Percentiles rank a stretch among this genome's conserved stretches.
phyloP scores from a whole-genome alignment of 2,888 invertebrate genomes.

The Nomada hirtipes region DNA sequence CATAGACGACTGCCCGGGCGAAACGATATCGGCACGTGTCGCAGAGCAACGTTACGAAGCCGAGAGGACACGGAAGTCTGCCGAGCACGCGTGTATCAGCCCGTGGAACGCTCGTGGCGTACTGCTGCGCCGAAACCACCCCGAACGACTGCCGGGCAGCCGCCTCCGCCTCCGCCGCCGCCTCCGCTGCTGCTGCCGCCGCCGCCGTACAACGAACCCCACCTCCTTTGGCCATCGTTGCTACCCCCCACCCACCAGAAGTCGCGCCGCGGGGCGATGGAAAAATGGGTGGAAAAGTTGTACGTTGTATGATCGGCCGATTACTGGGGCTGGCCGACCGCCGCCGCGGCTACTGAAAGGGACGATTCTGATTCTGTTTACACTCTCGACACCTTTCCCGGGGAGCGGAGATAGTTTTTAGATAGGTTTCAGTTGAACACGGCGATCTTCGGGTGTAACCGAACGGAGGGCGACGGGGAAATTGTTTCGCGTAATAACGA shows the following conservation, averaged over 20 bases:
- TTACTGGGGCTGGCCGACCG: constrained; percentile 32
- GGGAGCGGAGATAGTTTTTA: too few species aligned
- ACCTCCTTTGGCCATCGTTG: constrained; percentile 5
- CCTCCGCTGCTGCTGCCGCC: constrained; percentile 34
- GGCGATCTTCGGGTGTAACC: too few species aligned
- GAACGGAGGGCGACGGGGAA: too few species aligned
- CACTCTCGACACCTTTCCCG: constrained; percentile 12
- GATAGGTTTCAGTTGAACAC: too few species aligned
- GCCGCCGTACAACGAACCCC: constrained; percentile 41
- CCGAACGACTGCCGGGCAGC: constrained; percentile 61
- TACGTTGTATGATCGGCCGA: constrained; percentile 51
- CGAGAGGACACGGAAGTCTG: not conserved
- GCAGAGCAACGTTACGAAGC: not conserved
- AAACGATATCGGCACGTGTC: constrained; percentile 8
- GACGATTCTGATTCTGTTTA: constrained; percentile 49
- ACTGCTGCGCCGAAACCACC: constrained; percentile 68
- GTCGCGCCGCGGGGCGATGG: constrained; percentile 9
- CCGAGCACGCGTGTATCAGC: constrained; percentile 56
- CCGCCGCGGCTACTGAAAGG: not conserved
- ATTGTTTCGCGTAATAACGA: too few species aligned
- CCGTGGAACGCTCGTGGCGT: constrained; percentile 74
- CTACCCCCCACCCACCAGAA: not conserved
- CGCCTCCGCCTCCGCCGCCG: constrained; percentile 16
- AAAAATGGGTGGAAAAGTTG: constrained; percentile 56
- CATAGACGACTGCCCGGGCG: not conserved